A percentile compares a stretch with the other conserved stretches of the same genome.
phyloP scores from a whole-genome alignment of 1,140 invertebrate genomes.

The Fopius arisanus region DNA sequence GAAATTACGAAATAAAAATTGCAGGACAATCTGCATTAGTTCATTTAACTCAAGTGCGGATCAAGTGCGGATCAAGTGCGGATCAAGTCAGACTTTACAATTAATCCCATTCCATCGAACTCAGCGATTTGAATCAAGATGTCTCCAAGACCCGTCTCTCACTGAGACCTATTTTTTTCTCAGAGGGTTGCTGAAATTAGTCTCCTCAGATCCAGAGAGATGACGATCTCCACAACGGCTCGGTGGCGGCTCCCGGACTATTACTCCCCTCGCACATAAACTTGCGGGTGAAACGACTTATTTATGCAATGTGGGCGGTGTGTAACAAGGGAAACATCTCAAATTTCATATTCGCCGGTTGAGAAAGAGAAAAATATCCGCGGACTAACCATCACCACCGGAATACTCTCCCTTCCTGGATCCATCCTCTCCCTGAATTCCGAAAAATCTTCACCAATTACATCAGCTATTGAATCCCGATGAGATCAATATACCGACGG shows the following conservation, averaged over 20 bases:
- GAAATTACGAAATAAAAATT: too few species aligned
- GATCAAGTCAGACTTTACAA: too few species aligned
- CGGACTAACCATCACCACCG: too few species aligned
- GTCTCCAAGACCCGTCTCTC: background rate
- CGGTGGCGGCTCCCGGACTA: constrained; percentile 33
- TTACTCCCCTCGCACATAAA: constrained; percentile 25
- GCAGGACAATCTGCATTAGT: too few species aligned
- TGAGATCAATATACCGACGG: constrained; percentile 3
- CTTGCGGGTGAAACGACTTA: constrained; percentile 15
- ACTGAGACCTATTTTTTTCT: too few species aligned
- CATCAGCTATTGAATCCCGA: too few species aligned
- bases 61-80: too few species aligned
- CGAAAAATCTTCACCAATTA: too few species aligned
- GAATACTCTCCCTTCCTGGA: background rate
- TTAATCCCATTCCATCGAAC: too few species aligned
- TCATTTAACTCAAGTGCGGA: too few species aligned
- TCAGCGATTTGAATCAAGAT: background rate
- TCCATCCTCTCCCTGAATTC: background rate
- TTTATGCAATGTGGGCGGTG: constrained; percentile 17
- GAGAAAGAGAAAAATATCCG: too few species aligned
- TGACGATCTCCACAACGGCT: constrained; percentile 17
- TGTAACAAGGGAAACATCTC: constrained; percentile 27
- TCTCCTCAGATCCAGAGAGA: constrained; percentile 6
- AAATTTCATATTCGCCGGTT: too few species aligned
- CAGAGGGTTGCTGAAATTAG: constrained; percentile 23